These are phyloP conservation scores for Cyprinodon brontotheroides DNA, from an alignment of 2,113 vertebrate genomes.

Conservation along the genomic window DNA sequence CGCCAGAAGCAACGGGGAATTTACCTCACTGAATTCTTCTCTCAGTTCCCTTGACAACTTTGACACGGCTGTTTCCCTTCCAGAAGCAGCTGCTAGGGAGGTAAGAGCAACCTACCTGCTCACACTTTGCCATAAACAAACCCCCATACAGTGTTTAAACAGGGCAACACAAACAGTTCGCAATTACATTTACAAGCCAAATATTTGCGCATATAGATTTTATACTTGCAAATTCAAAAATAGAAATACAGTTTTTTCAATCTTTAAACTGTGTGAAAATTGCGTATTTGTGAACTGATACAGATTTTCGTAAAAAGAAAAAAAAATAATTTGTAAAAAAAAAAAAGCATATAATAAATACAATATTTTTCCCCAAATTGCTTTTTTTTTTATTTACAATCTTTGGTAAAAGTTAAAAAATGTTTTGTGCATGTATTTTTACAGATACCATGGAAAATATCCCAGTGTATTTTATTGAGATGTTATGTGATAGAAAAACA, in stretches of 20 bases:
- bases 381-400: no score
- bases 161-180: background rate
- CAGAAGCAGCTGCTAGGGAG: constrained; percentile 44
- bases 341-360: no score
- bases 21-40: constrained; percentile 66
- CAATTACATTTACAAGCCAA: background rate
- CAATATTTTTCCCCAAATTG: no score
- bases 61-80: constrained; percentile 52
- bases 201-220: no score
- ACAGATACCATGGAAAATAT: background rate
- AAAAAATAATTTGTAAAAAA: no score
- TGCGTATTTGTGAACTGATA: no score
- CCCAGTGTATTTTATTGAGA: background rate
- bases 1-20: constrained; percentile 48
- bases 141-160: background rate
- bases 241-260: no score
- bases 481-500: background rate
- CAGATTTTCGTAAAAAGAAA: no score
- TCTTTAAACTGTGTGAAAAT: no score
- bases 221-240: no score
- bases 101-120: constrained; percentile 47
- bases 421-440: no score
- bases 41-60: constrained; percentile 65
- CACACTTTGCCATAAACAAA: background rate
- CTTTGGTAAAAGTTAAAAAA: no score